Evolutionary conservation across 2,797 vertebrate species (phyloP), one percentile per base, ranked within the genome.

Genomic region (Sebastes hubbsi): DNA sequence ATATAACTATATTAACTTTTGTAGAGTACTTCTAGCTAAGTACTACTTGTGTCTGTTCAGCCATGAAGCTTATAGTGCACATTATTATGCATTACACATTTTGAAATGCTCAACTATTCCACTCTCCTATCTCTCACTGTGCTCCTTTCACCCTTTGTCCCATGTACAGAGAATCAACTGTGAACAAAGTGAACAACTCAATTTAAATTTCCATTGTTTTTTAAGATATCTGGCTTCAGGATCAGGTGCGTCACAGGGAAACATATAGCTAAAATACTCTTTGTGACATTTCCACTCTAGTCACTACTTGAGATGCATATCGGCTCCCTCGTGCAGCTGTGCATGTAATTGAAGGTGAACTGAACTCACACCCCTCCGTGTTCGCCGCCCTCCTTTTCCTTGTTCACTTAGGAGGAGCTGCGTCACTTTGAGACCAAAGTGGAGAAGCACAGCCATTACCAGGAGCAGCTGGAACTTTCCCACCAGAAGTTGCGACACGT

Each of bases 351-450:
- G 66, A 80, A 75, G 69, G 64, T 62, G 42, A 88, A 56, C 67
- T 32, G 9, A 82, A 69, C 24, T 58, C 32, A 0, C 10, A 12
- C 8, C 3, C 46, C n/a, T 49, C 10, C n/a, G 20, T 36, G 27
- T 71, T 79, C 2, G 1, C 14, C 75, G 1, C 52, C 38, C 25
- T 56, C 13, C 10, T 77, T 77, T 71, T 62, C n/a, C 61, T 22
- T 22, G 32, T 67, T 54, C 25, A 13, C 81, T 80, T 74, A 99
- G 98, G 98, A 99, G 88, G 99, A 99, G 89, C 96, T 99, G 61
- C 97, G 83, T 80, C 99, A 99, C 90, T 99, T 99, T 4, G 98
- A 99, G 92, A 97, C 96, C 74, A 99, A 99, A 82, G 97, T 99
- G 34, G 98, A 99, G 88, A 99, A 99, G 89, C 98, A 99, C 86